phyloP scores from a whole-genome alignment of 2,797 vertebrate species.

The Spinus pinus region DNA sequence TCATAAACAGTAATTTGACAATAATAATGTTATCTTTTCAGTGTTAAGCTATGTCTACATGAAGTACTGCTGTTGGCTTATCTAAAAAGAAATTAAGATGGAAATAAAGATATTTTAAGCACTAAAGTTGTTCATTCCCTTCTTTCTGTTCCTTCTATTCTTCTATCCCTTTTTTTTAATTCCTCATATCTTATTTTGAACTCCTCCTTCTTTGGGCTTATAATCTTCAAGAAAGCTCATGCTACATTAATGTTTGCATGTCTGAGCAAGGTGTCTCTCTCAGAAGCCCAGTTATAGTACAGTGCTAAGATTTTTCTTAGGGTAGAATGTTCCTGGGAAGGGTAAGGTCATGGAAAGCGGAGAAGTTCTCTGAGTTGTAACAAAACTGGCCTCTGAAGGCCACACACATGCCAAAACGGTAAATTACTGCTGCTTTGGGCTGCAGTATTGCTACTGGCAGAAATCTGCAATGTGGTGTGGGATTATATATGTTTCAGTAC shows the following conservation, averaged over 20 bases:
- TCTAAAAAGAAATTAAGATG: background rate
- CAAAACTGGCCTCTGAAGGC: slow-evolving; percentile 22
- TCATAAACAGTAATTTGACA: background rate
- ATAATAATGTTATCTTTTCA: background rate
- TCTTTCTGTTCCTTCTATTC: background rate
- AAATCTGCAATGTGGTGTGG: background rate
- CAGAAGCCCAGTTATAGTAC: background rate
- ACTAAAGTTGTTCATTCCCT: background rate
- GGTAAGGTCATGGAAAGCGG: background rate
- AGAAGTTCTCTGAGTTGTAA: background rate
- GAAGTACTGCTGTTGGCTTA: background rate
- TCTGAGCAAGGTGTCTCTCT: background rate
- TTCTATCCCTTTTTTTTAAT: background rate
- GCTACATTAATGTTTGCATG: background rate
- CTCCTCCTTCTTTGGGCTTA: background rate
- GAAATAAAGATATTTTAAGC: background rate
- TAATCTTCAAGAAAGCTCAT: background rate
- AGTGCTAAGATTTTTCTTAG: background rate
- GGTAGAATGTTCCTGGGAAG: background rate
- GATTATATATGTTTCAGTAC: background rate
- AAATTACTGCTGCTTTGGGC: background rate
- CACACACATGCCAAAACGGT: background rate
- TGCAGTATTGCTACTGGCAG: background rate
- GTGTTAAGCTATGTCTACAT: background rate
- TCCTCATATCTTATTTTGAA: background rate